phyloP scores from a whole-genome alignment of 2,888 invertebrate species.

The Eustalomyia histrio region DNA sequence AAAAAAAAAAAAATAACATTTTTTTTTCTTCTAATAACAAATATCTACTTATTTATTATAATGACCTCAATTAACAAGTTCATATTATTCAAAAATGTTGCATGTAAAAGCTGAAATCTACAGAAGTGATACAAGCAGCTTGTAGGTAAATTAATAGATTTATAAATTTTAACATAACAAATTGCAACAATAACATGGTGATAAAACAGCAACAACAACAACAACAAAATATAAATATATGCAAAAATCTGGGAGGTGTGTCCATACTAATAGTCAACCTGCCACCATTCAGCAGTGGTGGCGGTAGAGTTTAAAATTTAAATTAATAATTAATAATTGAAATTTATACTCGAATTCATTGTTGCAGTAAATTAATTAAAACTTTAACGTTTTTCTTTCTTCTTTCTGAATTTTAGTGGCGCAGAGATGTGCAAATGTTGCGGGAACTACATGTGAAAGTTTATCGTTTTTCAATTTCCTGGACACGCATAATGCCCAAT shows the following conservation, averaged over 20 bases:
- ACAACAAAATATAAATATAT: no score
- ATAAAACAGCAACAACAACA: no score
- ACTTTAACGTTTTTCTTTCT: conserved; percentile 16
- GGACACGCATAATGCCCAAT: conserved; percentile 87
- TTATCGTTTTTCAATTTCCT: conserved; percentile 87
- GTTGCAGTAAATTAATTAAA: no score
- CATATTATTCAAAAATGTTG: conserved; percentile 40
- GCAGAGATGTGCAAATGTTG: conserved; percentile 83
- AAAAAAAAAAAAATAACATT: no score
- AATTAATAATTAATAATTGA: neutral
- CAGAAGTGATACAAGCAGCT: conserved; percentile 5
- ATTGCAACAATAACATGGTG: conserved; percentile 10
- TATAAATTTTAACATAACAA: conserved; percentile 14
- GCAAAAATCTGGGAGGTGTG: conserved; percentile 35
- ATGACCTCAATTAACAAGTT: conserved; percentile 63
- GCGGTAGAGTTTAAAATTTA: conserved; percentile 54
- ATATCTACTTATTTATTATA: conserved; percentile 21
- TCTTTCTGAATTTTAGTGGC: conserved; percentile 76
- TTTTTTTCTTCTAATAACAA: conserved; percentile 15
- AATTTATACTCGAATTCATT: conserved; percentile 55
- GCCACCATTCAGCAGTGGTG: conserved; percentile 62
- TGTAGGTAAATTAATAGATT: conserved; percentile 5
- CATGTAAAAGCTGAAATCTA: neutral
- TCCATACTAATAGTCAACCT: conserved; percentile 52
- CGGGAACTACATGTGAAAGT: conserved; percentile 83